Base-by-base conservation (phyloP, 1,140 invertebrate species). In the Lanistes nyassanus region DNA sequence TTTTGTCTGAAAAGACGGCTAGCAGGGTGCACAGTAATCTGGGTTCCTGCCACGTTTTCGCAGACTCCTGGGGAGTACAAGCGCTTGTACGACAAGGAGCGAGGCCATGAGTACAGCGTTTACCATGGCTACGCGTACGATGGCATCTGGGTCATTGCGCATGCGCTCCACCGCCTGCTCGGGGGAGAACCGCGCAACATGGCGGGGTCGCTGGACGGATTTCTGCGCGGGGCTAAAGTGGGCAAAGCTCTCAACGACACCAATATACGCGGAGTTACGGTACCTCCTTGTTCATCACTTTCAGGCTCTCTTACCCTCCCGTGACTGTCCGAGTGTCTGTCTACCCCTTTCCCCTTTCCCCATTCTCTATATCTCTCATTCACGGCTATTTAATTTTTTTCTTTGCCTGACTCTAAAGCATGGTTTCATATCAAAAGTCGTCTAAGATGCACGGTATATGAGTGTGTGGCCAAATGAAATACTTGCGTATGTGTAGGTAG, bases 41-140 rank as follows among this genome's bases (percentile, higher is more conserved):
- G 29, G 0, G 29, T 34, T n/a, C 36, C 34, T 66, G 29, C 23
- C 21, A 31, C 23, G 9, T 23, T 31, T 34, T 60, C 65, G 2
- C 90, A 98, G 96, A 97, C 95, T 0, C 93, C 96, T 0, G 93
- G 94, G 77, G 94, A 98, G 86, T 98, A 98, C 88, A 91, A 93
- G 80, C 89, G 91, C 19, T 93, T 96, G 86, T 98, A 98, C 87
- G 92, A 98, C 80, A 91, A 93, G 11, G 89, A 93, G 77, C 91
- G 95, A 68, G 94, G 94, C 7, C 84, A 88, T 0, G 95, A 97
- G 83, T 98, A 97, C 88, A 98, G 96, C 23, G 92, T 96, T 66
- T 98, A 97, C 88, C 97, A 99, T 87, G 97, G 97, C 1, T 99
- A 98, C 87, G 97, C 97, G 21, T 98, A 98, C 89, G 97, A 99